Evolutionary conservation across 2,797 vertebrate genomes (phyloP), one percentile per base, ranked within the genome.

Genomic region (Scolopax bukidnonensis): DNA sequence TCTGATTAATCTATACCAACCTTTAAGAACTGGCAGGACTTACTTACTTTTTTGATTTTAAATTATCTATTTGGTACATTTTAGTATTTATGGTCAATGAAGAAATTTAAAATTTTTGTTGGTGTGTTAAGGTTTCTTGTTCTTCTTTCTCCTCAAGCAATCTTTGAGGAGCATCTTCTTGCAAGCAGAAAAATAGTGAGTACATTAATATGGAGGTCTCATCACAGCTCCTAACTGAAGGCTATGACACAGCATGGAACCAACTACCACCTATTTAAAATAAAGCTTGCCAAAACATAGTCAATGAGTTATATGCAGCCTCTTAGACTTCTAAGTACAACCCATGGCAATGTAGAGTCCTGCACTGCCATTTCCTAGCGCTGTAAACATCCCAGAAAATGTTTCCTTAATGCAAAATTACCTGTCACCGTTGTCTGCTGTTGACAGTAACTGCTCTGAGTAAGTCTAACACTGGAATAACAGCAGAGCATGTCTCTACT

Each of bases 341-440:
- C 5, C 10, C 1, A 0, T 13, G 18, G 9, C 33, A 38, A 45
- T 0, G 6, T 15, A 10, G 13, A 69, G 28, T 41, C 41, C 64
- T 74, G 47, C 50, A 17, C 10, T 75, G 70, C 33, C 17, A 13
- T 54, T 74, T 78, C 53, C 48, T 50, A 81, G 48, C 43, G 18
- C 56, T 38, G 33, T 7, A 54, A 41, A 28, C 30, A 41, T 24
- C 48, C 16, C 23, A 32, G 27, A 81, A 84, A 60, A 33, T 13
- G 8, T 21, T 71, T 73, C 21, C 61, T 83, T 43, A 48, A 43
- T 28, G n/a, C 21, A 78, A 60, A 79, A 60, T 23, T 45, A 71
- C 61, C n/a, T 40, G 24, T 38, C 32, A 38, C 12, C 4, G 1
- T 28, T 79, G 27, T 40, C 36, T 45, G 28, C 28, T 4, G 0